Evolutionary conservation across 2,888 invertebrate species (phyloP).

Genomic region (Sesia apiformis): DNA sequence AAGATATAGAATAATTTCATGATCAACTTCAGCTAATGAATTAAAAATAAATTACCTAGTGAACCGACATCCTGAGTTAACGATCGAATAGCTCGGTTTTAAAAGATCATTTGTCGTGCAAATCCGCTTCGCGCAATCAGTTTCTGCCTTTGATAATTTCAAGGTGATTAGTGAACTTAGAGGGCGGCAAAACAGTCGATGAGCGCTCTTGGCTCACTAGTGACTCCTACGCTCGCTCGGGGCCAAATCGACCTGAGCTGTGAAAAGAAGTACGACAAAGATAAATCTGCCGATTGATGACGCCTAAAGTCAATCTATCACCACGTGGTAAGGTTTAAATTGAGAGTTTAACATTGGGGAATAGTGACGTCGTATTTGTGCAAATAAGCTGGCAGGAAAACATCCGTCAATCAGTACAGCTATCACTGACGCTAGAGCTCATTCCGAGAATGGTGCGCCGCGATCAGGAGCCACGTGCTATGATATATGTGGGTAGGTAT

Average conservation of each 20-base stretch:
- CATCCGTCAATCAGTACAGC: constrained; percentile 50
- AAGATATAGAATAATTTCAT: no score
- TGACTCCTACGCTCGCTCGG: constrained; percentile 34
- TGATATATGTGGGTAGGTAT: constrained; percentile 16
- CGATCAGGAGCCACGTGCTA: constrained; percentile 23
- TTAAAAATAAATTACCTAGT: no score
- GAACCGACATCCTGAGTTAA: no score
- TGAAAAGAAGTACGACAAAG: constrained; percentile 16
- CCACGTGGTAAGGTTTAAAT: constrained; percentile 13
- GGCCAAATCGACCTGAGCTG: constrained; percentile 40
- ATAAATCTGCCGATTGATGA: constrained; percentile 15
- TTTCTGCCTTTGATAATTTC: constrained; percentile 5
- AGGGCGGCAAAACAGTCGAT: constrained; percentile 25
- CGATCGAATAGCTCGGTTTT: no score
- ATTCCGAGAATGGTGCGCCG: constrained; percentile 40
- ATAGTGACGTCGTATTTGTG: constrained; percentile 1
- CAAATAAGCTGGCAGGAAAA: constrained; percentile 46
- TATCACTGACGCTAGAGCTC: constrained; percentile 39
- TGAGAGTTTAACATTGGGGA: constrained; percentile 15
- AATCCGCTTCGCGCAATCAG: background rate
- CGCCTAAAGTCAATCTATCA: constrained; percentile 14
- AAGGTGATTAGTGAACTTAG: constrained; percentile 4
- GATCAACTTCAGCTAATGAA: no score
- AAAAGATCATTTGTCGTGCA: background rate
- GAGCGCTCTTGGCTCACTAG: constrained; percentile 39